Conservation (phyloP, 2,888 invertebrate species). For the Aelia acuminata region DNA sequence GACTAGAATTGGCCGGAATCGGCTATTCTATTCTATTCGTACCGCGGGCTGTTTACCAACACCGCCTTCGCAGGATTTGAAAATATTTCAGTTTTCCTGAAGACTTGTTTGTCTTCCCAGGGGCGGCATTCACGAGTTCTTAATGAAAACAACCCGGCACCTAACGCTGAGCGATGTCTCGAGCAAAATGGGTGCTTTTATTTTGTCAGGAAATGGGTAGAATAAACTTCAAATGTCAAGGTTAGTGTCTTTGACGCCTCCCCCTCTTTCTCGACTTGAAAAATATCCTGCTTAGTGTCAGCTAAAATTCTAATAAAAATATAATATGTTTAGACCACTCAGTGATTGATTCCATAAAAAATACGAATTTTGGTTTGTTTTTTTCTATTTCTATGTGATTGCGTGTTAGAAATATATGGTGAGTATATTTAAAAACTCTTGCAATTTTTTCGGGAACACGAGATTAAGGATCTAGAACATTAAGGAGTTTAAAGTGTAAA, state of each 20-base stretch:
- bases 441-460: too few species aligned
- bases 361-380: too few species aligned
- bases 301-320: too few species aligned
- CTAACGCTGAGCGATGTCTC: not conserved
- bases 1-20: not conserved
- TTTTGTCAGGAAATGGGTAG: slow-evolving; percentile 7
- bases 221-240: slow-evolving; percentile 31
- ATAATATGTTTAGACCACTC: too few species aligned
- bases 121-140: not conserved
- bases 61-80: slow-evolving; percentile 19
- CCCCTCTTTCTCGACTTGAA: not conserved
- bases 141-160: not conserved
- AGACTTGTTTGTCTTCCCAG: slow-evolving; percentile 5
- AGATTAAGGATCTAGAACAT: too few species aligned
- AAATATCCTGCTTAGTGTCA: not conserved
- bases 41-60: slow-evolving; percentile 35
- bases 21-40: not conserved
- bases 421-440: too few species aligned
- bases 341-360: too few species aligned
- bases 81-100: not conserved
- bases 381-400: too few species aligned
- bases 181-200: not conserved
- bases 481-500: too few species aligned
- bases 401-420: too few species aligned
- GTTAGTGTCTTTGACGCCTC: slow-evolving; percentile 25